Conservation (phyloP, 1,140 invertebrate species). For the Anagrus nilaparvatae region DNA sequence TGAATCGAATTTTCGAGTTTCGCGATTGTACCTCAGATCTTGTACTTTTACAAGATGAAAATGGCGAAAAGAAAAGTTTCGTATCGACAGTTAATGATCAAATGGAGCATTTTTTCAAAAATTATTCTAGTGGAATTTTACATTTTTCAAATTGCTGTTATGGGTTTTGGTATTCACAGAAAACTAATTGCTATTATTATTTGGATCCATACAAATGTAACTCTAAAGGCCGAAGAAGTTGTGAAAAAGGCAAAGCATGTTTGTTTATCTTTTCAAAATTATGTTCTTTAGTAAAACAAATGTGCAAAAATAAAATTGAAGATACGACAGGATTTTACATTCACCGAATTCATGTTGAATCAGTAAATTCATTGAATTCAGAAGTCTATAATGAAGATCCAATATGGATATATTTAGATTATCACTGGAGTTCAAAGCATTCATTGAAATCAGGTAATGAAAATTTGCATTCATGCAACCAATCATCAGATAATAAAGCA, state of each 20-base stretch:
- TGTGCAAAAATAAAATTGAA: conserved; percentile 25
- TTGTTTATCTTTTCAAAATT: conserved; percentile 29
- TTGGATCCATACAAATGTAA: conserved; percentile 36
- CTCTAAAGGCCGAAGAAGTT: conserved; percentile 20
- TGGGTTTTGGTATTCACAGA: conserved; percentile 35
- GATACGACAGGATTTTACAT: conserved; percentile 35
- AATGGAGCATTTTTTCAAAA: conserved; percentile 27
- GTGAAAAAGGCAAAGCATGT: conserved; percentile 20
- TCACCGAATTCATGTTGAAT: conserved; percentile 33
- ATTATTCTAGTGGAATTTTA: conserved; percentile 26
- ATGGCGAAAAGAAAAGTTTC: conserved; percentile 9
- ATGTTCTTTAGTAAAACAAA: conserved; percentile 29
- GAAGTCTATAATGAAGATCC: conserved; percentile 32
- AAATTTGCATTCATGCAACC: too few relatives aligned
- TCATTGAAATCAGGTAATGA: conserved; percentile 8
- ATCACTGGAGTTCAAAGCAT: conserved; percentile 33
- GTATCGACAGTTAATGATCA: conserved; percentile 17
- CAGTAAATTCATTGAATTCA: conserved; percentile 25
- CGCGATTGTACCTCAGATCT: conserved; percentile 26
- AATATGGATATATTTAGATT: conserved; percentile 38
- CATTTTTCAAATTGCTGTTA: conserved; percentile 41
- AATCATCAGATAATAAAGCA: not conserved
- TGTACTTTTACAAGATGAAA: conserved; percentile 14
- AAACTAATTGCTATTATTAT: conserved; percentile 32
- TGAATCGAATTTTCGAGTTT: conserved; percentile 35